Conservation (phyloP, 1,140 invertebrate genomes). For the Probaryconus sp. region DNA sequence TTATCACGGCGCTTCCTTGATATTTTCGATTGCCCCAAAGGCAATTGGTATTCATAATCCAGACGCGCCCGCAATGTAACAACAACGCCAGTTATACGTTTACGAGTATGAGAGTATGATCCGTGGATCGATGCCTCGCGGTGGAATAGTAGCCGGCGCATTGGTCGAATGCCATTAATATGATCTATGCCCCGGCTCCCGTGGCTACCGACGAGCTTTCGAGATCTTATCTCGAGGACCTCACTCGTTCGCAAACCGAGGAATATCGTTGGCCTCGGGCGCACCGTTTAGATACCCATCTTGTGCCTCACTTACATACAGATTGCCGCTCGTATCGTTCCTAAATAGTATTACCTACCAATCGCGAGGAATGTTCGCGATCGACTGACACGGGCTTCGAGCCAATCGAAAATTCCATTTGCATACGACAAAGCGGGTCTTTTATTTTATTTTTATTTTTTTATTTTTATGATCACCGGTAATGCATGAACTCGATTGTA, state of each 20-base stretch:
- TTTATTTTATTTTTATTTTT: no score
- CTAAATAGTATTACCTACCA: slow-evolving; percentile 34
- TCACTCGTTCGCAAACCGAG: slow-evolving; percentile 20
- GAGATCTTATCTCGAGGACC: slow-evolving; percentile 56
- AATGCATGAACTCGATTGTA: slow-evolving; percentile 15
- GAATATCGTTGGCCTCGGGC: slow-evolving; percentile 32
- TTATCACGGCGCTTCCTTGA: slow-evolving; percentile 22
- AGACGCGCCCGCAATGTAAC: background rate
- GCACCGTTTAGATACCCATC: slow-evolving; percentile 30
- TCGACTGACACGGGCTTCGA: slow-evolving; percentile 11
- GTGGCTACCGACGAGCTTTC: slow-evolving; percentile 53
- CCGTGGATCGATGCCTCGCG: slow-evolving; percentile 38
- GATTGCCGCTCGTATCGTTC: slow-evolving; percentile 36
- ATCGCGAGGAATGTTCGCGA: slow-evolving; percentile 26
- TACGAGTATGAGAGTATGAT: slow-evolving; percentile 15
- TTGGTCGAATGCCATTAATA: slow-evolving; percentile 53
- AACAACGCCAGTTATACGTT: slow-evolving; percentile 30
- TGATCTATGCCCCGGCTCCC: slow-evolving; percentile 56
- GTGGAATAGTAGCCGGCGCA: slow-evolving; percentile 23
- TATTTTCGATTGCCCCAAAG: background rate
- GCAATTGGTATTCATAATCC: slow-evolving; percentile 14
- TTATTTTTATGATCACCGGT: slow-evolving; percentile 18
- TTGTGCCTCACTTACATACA: slow-evolving; percentile 55
- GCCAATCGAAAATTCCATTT: slow-evolving; percentile 50
- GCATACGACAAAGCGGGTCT: slow-evolving; percentile 39